A percentile compares a stretch with the other conserved stretches of the same genome.
Evolutionary conservation across 30 jellyfish, hydroid and myxozoan species (phyloP).

Genomic region (Clytia hemisphaerica): DNA sequence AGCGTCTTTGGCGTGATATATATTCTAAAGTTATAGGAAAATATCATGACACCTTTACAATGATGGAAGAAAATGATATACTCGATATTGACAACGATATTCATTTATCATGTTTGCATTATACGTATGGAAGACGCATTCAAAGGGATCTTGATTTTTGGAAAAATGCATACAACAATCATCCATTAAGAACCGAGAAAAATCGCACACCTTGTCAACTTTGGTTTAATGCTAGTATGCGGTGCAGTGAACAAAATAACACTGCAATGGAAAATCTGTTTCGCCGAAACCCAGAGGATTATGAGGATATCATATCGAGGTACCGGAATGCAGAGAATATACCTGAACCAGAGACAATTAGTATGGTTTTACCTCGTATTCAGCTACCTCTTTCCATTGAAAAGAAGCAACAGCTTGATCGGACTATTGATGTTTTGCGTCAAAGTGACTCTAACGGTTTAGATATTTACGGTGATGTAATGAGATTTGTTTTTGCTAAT

Average conservation of each 20-base stretch:
- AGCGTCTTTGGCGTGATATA: conserved; percentile 29
- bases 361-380: conserved; percentile 13
- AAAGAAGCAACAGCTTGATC: neutral
- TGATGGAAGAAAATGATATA: conserved; percentile 21
- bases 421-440: neutral
- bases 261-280: conserved; percentile 21
- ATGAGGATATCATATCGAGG: neutral
- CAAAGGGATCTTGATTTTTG: conserved; percentile 8
- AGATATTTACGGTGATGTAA: conserved; percentile 21
- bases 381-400: conserved; percentile 17
- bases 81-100: conserved; percentile 4
- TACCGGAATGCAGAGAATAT: neutral
- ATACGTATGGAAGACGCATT: conserved; percentile 6
- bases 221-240: conserved; percentile 7
- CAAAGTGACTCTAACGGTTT: neutral
- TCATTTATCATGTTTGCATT: conserved; percentile 18
- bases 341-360: neutral
- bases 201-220: conserved; percentile 27
- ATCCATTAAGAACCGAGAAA: conserved; percentile 20
- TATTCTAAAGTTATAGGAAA: conserved; percentile 23
- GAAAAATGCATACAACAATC: conserved; percentile 23
- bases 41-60: conserved; percentile 5
- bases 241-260: neutral
- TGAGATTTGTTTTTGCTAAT: conserved; percentile 20
- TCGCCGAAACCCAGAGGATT: conserved; percentile 8